These are phyloP conservation scores for Zelostemma sp. DNA, from an alignment of 1,140 invertebrate species.

Conservation along the genomic window DNA sequence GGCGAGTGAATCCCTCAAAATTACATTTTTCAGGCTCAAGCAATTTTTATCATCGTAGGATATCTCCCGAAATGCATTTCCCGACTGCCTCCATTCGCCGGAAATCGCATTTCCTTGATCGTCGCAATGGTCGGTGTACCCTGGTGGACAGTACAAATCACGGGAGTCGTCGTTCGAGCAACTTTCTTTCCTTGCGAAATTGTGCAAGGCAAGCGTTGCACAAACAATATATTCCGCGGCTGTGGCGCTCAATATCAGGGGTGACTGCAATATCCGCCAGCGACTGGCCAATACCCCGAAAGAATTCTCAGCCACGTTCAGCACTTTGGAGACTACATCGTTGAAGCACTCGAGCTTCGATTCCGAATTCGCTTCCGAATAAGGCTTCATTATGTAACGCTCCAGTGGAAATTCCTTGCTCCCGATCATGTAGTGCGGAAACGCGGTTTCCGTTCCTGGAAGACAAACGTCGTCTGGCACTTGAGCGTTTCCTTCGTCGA, in stretches of 20 bases:
- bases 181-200: neutral
- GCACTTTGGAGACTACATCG: slow-evolving; percentile 2
- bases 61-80: neutral
- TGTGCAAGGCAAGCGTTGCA: neutral
- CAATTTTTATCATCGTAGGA: neutral
- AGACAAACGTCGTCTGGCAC: slow-evolving; percentile 9
- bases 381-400: neutral
- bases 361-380: neutral
- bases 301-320: neutral
- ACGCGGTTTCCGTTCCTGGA: slow-evolving; percentile 14
- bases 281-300: neutral
- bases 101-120: too few species aligned
- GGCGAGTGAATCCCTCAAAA: neutral
- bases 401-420: slow-evolving; percentile 16
- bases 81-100: too few species aligned
- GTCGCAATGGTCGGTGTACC: too few species aligned
- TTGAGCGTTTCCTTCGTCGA: slow-evolving; percentile 21
- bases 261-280: neutral
- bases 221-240: neutral
- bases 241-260: neutral
- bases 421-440: slow-evolving; percentile 13
- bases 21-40: neutral
- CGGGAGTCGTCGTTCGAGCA: neutral
- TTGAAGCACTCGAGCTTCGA: slow-evolving; percentile 5
- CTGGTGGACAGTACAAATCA: neutral